Conservation (phyloP, 2,888 invertebrate genomes). For the Idaea dimidiata region DNA sequence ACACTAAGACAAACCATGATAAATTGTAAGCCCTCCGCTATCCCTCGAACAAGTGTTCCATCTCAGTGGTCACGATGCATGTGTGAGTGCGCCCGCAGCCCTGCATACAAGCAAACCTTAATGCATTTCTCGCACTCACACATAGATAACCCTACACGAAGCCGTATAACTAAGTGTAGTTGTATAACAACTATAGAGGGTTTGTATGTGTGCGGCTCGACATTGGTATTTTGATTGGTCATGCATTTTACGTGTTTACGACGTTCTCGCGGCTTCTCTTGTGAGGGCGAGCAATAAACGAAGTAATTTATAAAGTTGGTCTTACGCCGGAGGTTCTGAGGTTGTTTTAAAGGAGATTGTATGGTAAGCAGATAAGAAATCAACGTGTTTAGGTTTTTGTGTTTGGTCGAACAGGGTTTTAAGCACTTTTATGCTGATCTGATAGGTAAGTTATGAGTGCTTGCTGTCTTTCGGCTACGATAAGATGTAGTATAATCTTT, state of each 20-base stretch:
- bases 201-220: constrained; percentile 60
- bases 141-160: constrained; percentile 21
- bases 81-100: constrained; percentile 51
- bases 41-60: constrained; percentile 78
- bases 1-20: constrained; percentile 45
- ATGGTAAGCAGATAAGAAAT: constrained; percentile 47
- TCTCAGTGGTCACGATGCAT: constrained; percentile 56
- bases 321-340: constrained; percentile 34
- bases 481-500: no score
- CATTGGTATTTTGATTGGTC: constrained; percentile 81
- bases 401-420: constrained; percentile 5
- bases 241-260: constrained; percentile 80
- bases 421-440: no score
- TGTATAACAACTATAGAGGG: constrained; percentile 13
- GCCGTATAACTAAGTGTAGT: constrained; percentile 9
- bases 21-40: constrained; percentile 76
- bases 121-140: constrained; percentile 60
- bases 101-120: constrained; percentile 29
- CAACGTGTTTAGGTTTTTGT: constrained; percentile 16
- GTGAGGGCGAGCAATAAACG: constrained; percentile 68
- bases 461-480: no score
- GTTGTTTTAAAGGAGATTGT: constrained; percentile 47
- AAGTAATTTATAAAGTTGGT: constrained; percentile 61
- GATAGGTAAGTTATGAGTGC: no score
- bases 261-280: constrained; percentile 55